A percentile compares a stretch with the other conserved stretches of the same genome.
These are phyloP conservation scores for Octodon degus DNA, from an alignment of 2,113 vertebrate species.

Conservation along the genomic window DNA sequence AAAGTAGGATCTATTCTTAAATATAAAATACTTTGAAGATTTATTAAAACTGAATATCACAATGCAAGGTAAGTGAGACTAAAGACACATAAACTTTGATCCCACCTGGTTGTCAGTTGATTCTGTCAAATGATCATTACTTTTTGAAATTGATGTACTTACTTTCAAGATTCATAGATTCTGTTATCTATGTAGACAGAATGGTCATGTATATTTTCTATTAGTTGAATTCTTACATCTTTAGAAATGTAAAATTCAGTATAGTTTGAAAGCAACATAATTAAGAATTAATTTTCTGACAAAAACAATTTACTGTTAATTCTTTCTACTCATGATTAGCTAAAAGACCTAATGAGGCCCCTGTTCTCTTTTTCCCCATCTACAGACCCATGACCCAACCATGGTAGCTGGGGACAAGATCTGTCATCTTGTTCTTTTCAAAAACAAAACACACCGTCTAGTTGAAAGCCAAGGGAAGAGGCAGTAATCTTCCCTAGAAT, in stretches of 20 bases:
- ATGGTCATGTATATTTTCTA: slow-evolving; percentile 93
- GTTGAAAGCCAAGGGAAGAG: neutral
- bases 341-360: neutral
- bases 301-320: slow-evolving; percentile 75
- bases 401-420: neutral
- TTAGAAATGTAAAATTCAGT: slow-evolving; percentile 94
- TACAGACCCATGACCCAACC: neutral
- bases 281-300: slow-evolving; percentile 96
- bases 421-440: neutral
- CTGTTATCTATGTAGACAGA: slow-evolving; percentile 90
- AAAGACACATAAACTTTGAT: too few relatives aligned
- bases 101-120: slow-evolving; percentile 73
- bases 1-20: too few relatives aligned
- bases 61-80: too few relatives aligned
- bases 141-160: slow-evolving; percentile 91
- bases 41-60: too few relatives aligned
- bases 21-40: too few relatives aligned
- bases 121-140: slow-evolving; percentile 91
- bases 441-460: neutral
- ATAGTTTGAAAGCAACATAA: slow-evolving; percentile 95
- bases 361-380: neutral
- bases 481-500: neutral
- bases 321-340: neutral
- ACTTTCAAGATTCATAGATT: slow-evolving; percentile 90
- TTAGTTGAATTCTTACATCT: slow-evolving; percentile 94